phyloP scores from a whole-genome alignment of 2,113 vertebrate species.

The Collichthys lucidus region DNA sequence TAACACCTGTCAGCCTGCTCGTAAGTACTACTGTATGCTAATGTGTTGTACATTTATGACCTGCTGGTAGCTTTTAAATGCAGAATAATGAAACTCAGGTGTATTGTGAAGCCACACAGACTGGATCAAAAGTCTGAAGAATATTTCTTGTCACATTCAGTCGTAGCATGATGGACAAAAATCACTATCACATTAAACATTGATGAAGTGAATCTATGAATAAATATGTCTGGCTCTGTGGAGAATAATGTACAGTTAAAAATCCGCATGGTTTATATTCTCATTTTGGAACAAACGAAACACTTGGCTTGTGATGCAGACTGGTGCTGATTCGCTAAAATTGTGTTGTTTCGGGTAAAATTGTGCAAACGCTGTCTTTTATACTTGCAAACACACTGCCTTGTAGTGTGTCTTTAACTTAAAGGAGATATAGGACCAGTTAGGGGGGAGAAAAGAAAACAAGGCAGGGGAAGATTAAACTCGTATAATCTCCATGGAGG shows the following conservation, averaged over 20 bases:
- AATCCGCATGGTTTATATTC: not conserved
- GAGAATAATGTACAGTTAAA: constrained; percentile 15
- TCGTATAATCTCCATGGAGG: constrained; percentile 23
- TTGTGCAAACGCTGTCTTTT: not conserved
- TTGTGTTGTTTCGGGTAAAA: not conserved
- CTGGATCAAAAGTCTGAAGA: constrained; percentile 56
- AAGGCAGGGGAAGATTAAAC: constrained; percentile 20
- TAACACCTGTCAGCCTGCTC: constrained; percentile 72
- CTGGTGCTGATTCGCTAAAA: not conserved
- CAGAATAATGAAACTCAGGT: constrained; percentile 66
- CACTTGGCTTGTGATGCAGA: not conserved
- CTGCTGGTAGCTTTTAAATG: constrained; percentile 61
- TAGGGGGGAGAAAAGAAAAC: constrained; percentile 15
- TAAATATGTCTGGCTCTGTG: constrained; percentile 50
- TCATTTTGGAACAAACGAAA: not conserved
- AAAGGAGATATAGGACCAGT: not conserved
- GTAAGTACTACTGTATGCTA: constrained; percentile 70
- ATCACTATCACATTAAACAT: constrained; percentile 62
- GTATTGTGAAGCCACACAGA: constrained; percentile 49
- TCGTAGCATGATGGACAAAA: constrained; percentile 34
- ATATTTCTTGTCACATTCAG: constrained; percentile 57
- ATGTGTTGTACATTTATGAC: constrained; percentile 63
- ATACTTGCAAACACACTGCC: not conserved
- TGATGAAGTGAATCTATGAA: constrained; percentile 70
- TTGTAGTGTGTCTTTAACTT: not conserved